Base-by-base conservation (phyloP, 2,888 invertebrate genomes). In the Drosophila aldrichi region DNA sequence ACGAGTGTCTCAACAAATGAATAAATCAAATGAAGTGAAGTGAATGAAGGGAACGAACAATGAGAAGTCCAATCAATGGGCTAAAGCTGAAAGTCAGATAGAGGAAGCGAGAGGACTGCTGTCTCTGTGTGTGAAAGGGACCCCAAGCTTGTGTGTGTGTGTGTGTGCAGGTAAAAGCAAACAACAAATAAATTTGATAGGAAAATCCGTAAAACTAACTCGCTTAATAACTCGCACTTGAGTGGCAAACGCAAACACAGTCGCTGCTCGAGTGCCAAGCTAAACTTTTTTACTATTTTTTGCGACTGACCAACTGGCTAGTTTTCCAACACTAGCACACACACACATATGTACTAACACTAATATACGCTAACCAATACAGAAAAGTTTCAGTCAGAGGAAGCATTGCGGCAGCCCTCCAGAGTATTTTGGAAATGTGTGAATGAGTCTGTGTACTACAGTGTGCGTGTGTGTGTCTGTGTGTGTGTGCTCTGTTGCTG, bases 181-280 rank as follows among this genome's bases (percentile, higher is more conserved):
- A 77, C 81, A 70, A 58, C 58, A 58, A 58, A 58, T 58, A 58
- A 58, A 58, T 78, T 78, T 77, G 81, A 78, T 78, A 80, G 78
- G 75, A 72, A 77, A 80, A 80, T 80, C 78, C 81, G 65, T 75
- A 80, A 80, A 81, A 78, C 80, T 80, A 81, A 81, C 80, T 80
- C 75, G 78, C 81, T 81, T 81, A 80, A 81, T 80, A 80, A 80
- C 81, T 80, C 67, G 75, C 75, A 80, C 79, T 80, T 81, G 75
- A 75, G 81, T 74, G 79, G 75, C 75, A 80, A 81, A 81, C 54
- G 81, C 81, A 80, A 79, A 79, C 77, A 79, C 58, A 75, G 58
- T 60, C 79, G 52, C 55, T 43, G 54, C 41, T 36, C 55, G 56
- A 62, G 55, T 70, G 65, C 60, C 70, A 54, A 38, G 38, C 54